A percentile compares a stretch with the other conserved stretches of the same genome.
These are phyloP conservation scores for Sceloporus undulatus DNA, from an alignment of 2,113 vertebrate genomes.

Conservation along the genomic window DNA sequence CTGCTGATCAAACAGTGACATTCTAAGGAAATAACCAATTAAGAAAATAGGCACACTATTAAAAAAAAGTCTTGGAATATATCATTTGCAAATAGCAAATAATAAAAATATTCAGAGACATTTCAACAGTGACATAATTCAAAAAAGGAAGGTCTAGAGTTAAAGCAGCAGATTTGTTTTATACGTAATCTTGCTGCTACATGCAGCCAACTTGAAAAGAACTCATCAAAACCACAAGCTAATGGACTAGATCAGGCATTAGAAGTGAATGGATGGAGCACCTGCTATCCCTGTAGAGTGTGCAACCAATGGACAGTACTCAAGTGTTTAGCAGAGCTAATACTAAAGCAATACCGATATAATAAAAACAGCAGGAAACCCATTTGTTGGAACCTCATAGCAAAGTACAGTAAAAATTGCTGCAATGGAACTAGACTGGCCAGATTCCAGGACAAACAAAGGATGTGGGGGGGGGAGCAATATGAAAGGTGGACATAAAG, in stretches of 20 bases:
- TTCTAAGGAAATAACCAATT: not conserved
- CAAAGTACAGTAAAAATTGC: slow-evolving; percentile 44
- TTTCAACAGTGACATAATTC: slow-evolving; percentile 25
- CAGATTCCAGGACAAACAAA: slow-evolving; percentile 53
- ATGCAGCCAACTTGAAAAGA: slow-evolving; percentile 44
- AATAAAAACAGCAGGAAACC: slow-evolving; percentile 52
- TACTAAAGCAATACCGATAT: slow-evolving; percentile 35
- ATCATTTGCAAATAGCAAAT: slow-evolving; percentile 38
- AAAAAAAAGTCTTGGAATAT: slow-evolving; percentile 6
- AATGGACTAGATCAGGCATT: slow-evolving; percentile 25
- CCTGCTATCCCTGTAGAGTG: slow-evolving; percentile 33
- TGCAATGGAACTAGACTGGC: slow-evolving; percentile 45
- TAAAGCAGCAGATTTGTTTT: slow-evolving; percentile 48
- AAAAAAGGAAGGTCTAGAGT: slow-evolving; percentile 51
- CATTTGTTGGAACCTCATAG: slow-evolving; percentile 31
- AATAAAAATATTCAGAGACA: slow-evolving; percentile 54
- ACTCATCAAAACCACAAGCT: slow-evolving; percentile 37
- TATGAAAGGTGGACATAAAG: slow-evolving; percentile 31
- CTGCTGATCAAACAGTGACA: slow-evolving; percentile 19
- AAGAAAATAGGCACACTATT: slow-evolving; percentile 25
- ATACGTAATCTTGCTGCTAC: slow-evolving; percentile 29
- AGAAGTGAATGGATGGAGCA: slow-evolving; percentile 32
- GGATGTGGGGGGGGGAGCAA: slow-evolving; percentile 44
- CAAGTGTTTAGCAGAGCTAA: slow-evolving; percentile 18
- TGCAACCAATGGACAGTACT: not conserved